These are phyloP conservation scores for Sinocyclocheilus anshuiensis DNA, from an alignment of 2,113 vertebrate species.

Conservation along the genomic window DNA sequence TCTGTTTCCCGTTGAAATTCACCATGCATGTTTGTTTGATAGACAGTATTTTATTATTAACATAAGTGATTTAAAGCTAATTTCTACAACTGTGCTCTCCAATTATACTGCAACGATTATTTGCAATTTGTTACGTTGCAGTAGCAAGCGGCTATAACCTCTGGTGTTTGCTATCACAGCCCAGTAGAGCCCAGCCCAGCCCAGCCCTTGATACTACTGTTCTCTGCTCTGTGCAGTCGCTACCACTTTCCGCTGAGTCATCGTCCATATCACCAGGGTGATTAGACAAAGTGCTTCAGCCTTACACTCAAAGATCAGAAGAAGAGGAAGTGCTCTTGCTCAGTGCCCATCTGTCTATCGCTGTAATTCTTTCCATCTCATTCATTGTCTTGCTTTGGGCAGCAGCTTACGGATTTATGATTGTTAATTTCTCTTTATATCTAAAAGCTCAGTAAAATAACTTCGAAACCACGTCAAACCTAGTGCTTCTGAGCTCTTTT, in stretches of 20 bases:
- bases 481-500: neutral
- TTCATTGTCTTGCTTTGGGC: slow-evolving; percentile 34
- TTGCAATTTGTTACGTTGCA: neutral
- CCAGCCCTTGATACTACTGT: slow-evolving; percentile 11
- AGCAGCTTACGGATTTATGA: slow-evolving; percentile 1
- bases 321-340: slow-evolving; percentile 36
- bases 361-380: neutral
- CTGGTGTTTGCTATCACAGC: slow-evolving; percentile 14
- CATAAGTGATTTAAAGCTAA: neutral
- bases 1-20: neutral
- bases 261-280: slow-evolving; percentile 44
- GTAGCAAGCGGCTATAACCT: neutral
- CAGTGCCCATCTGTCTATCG: slow-evolving; percentile 23
- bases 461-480: neutral
- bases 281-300: slow-evolving; percentile 54
- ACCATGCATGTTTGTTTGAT: neutral
- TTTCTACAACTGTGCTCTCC: neutral
- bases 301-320: slow-evolving; percentile 42
- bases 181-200: slow-evolving; percentile 5
- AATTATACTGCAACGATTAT: neutral
- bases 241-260: slow-evolving; percentile 43
- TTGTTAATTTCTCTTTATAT: neutral
- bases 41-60: neutral
- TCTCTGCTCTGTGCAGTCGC: slow-evolving; percentile 32
- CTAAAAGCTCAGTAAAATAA: neutral